These are phyloP conservation scores for Lepidothrix coronata DNA, from an alignment of 2,113 vertebrate species.

Conservation along the genomic window DNA sequence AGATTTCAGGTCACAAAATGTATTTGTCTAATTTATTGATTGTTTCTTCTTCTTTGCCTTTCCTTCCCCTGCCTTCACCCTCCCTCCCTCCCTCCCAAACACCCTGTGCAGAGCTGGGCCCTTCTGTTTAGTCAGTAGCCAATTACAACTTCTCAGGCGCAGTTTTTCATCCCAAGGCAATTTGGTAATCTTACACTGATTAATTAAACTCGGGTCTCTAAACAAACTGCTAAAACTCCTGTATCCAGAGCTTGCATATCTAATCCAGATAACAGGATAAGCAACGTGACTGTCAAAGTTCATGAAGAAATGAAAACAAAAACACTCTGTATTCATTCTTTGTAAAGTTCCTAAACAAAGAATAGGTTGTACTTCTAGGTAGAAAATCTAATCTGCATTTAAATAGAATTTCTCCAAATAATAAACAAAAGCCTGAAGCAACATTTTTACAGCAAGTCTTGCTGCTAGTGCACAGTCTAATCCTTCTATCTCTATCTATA, in stretches of 20 bases:
- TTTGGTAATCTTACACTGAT: conserved; percentile 11
- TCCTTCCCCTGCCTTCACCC: not conserved
- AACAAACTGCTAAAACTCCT: conserved; percentile 9
- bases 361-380: conserved; percentile 44
- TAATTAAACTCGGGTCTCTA: conserved; percentile 25
- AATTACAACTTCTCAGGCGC: not conserved
- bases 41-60: not conserved
- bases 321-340: conserved; percentile 2
- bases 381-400: conserved; percentile 71
- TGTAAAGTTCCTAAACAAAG: conserved; percentile 19
- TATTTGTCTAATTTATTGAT: not conserved
- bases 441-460: conserved; percentile 51
- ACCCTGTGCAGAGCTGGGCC: not conserved
- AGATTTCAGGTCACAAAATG: not conserved
- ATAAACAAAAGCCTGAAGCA: conserved; percentile 66
- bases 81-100: not conserved
- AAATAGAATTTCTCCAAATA: conserved; percentile 69
- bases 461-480: conserved; percentile 42
- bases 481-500: conserved; percentile 51
- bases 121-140: not conserved
- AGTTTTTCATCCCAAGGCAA: conserved; percentile 4
- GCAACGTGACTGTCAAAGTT: conserved; percentile 8
- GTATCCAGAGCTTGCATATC: not conserved
- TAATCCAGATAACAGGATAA: conserved; percentile 47
- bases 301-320: conserved; percentile 3